A percentile compares a stretch with the other conserved stretches of the same genome.
Evolutionary conservation across 2,797 vertebrate genomes (phyloP).

Genomic region (Phrynocephalus guinanensis): DNA sequence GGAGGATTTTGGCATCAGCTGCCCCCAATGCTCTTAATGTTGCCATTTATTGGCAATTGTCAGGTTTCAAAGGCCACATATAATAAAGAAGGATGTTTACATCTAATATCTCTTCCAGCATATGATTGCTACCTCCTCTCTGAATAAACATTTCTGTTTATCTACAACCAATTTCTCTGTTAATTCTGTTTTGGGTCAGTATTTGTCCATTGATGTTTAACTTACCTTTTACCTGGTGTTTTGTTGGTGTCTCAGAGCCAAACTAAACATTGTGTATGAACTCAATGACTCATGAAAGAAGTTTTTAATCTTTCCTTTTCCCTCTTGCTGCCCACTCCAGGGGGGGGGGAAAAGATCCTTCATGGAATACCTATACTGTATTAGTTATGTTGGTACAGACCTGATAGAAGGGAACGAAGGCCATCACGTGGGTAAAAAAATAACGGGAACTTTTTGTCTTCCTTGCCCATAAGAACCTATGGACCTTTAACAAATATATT

Average conservation of each 20-base stretch:
- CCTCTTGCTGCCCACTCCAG: too few relatives aligned
- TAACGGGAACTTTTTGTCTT: background rate
- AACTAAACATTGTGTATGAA: background rate
- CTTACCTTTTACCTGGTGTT: slow-evolving; percentile 42
- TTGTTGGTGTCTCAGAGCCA: background rate
- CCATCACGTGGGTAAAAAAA: background rate
- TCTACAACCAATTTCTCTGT: slow-evolving; percentile 9
- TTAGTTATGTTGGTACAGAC: slow-evolving; percentile 42
- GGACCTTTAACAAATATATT: background rate
- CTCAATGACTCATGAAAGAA: slow-evolving; percentile 25
- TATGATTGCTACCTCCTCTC: background rate
- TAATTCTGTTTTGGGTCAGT: slow-evolving; percentile 37
- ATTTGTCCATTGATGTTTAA: slow-evolving; percentile 33
- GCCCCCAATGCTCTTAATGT: too few relatives aligned
- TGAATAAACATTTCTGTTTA: slow-evolving; percentile 14
- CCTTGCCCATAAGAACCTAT: background rate
- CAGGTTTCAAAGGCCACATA: too few relatives aligned
- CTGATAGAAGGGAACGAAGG: background rate
- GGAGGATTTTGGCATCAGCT: too few relatives aligned
- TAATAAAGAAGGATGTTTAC: background rate
- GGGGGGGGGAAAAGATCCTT: background rate
- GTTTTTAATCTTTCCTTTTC: background rate
- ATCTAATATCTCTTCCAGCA: background rate
- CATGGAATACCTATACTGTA: slow-evolving; percentile 26
- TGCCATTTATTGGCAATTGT: too few relatives aligned